Evolutionary conservation across 2,113 vertebrate genomes (phyloP), one percentile per base, ranked within the genome.

Genomic region (Perca flavescens): DNA sequence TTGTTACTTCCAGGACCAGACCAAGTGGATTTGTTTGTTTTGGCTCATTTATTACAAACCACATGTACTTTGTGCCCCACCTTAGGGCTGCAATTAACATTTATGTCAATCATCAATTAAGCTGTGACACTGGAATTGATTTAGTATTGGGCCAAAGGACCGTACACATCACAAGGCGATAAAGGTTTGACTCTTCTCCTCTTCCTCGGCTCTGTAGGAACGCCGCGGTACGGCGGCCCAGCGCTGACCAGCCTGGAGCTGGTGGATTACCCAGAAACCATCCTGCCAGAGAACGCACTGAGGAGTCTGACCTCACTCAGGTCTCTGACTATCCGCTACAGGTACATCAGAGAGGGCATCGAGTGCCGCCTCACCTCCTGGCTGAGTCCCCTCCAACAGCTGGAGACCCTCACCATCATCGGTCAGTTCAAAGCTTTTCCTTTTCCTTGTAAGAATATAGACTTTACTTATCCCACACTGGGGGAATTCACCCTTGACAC

Each of bases 231-330:
- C 0, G 78, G 87, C 0, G 89, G 92, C 15, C 92, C 89, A 0
- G 49, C 64, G 0, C 82, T 93, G 77, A 84, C 68, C 36, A 81
- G 17, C 36, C 79, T 93, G 84, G 92, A 92, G 83, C 84, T 93
- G 68, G 89, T 93, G 40, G 92, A 93, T 62, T 93, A 93, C 75
- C 91, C 92, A 60, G 92, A 93, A 61, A 85, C 85, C 80, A 74
- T 90, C 49, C 82, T 93, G 64, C 78, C 92, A 0, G 80, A 83
- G 28, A 79, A 82, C 21, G 92, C 91, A 0, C 85, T 93, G 76
- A 77, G 79, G 74, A 90, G 88, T 0, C 76, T 93, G 82, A 79
- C 85, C 1, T 83, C 82, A 0, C 91, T 93, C 0, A 7, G 73
- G 43, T 91, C 92, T 1, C 82, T 93, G 49, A 81, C 88, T 0